phyloP scores from a whole-genome alignment of 2,888 invertebrate genomes.

The Lordiphosa andalusiaca region DNA sequence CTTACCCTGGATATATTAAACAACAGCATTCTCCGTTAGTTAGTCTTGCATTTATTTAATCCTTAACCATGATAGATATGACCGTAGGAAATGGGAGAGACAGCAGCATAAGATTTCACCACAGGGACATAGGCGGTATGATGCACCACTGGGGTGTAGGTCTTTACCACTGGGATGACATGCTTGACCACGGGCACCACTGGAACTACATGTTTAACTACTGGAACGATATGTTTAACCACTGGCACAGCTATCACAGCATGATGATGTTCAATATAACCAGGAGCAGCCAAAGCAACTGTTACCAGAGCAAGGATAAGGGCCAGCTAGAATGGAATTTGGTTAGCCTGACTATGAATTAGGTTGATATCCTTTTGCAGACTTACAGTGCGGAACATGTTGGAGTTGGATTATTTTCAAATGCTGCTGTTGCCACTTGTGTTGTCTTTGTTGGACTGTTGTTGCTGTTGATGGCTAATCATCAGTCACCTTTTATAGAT shows the following conservation, averaged over 20 bases:
- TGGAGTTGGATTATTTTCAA: neutral
- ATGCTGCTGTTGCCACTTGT: neutral
- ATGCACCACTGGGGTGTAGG: constrained; percentile 12
- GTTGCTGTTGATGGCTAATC: neutral
- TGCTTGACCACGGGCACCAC: constrained; percentile 11
- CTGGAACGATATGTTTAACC: constrained; percentile 27
- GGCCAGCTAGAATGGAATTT: constrained; percentile 20
- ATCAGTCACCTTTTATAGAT: constrained; percentile 2
- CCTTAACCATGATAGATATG: constrained; percentile 25
- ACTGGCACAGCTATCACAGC: constrained; percentile 24
- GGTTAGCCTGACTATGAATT: neutral
- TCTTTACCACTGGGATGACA: constrained; percentile 30
- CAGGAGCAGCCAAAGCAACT: constrained; percentile 37
- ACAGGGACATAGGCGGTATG: constrained; percentile 9
- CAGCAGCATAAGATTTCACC: constrained; percentile 10
- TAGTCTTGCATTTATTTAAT: neutral
- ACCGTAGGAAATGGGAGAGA: constrained; percentile 17
- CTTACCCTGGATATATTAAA: no score
- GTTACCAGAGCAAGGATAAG: constrained; percentile 30
- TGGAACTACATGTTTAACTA: constrained; percentile 33
- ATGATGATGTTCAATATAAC: constrained; percentile 32
- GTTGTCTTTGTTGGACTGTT: constrained; percentile 2
- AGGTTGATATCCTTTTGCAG: neutral
- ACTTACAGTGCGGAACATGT: constrained; percentile 43
- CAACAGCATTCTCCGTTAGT: neutral